phyloP scores from a whole-genome alignment of 2,113 vertebrate genomes.

The Arvicanthis niloticus region DNA sequence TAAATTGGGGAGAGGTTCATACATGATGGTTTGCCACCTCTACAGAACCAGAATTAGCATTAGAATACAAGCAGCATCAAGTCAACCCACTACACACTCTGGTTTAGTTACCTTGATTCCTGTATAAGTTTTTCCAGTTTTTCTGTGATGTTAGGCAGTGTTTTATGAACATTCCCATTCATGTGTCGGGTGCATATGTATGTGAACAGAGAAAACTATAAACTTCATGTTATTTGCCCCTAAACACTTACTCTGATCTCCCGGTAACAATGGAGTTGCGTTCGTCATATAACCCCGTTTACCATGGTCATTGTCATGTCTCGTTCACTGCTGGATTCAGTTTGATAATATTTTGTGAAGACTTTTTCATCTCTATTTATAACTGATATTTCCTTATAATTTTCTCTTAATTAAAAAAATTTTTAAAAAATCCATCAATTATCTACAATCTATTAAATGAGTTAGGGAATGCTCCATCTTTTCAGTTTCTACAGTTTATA shows the following conservation, averaged over 20 bases:
- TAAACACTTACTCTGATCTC: neutral
- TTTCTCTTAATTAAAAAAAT: neutral
- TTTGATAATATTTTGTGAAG: neutral
- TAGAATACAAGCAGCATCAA: too few species aligned
- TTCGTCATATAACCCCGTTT: neutral
- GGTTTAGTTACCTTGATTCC: neutral
- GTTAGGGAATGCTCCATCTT: neutral
- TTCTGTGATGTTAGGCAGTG: constrained; percentile 1
- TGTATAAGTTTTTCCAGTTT: neutral
- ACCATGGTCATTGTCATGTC: neutral
- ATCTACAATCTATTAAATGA: constrained; percentile 3
- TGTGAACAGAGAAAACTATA: neutral
- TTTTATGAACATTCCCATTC: neutral
- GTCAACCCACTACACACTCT: too few species aligned
- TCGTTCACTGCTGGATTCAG: neutral
- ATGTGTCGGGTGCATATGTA: neutral
- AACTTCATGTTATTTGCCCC: neutral
- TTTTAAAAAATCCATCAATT: neutral
- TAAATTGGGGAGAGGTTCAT: too few species aligned
- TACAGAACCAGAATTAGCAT: too few species aligned
- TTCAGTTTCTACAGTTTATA: neutral
- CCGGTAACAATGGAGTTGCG: neutral
- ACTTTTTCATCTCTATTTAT: neutral
- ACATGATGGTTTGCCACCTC: too few species aligned
- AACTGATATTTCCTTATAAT: neutral